Evolutionary conservation across 2,113 vertebrate genomes (phyloP).

Genomic region (Gopherus flavomarginatus): DNA sequence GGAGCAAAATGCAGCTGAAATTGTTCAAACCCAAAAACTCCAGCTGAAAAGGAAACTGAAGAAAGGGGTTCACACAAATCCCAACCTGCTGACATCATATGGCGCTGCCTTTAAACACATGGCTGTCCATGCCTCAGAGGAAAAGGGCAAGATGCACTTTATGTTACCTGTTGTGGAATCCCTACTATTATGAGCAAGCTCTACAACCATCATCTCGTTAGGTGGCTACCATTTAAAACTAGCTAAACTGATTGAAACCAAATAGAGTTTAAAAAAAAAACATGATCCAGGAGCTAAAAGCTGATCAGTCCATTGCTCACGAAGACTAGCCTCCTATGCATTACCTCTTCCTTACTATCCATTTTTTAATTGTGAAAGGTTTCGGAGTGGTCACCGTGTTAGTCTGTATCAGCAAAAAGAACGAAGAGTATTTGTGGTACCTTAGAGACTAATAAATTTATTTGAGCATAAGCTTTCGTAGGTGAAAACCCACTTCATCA

Average conservation of each 20-base stretch:
- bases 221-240: not conserved
- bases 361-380: not conserved
- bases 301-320: not conserved
- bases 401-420: too few relatives aligned
- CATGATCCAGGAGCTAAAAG: not conserved
- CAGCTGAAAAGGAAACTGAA: not conserved
- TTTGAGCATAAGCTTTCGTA: too few relatives aligned
- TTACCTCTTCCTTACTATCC: not conserved
- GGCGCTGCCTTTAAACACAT: not conserved
- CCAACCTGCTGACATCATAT: not conserved
- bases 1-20: not conserved
- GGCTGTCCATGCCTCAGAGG: not conserved
- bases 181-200: not conserved
- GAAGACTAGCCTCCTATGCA: not conserved
- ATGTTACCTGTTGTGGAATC: not conserved
- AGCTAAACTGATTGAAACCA: not conserved
- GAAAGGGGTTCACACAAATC: not conserved
- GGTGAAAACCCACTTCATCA: too few relatives aligned
- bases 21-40: not conserved
- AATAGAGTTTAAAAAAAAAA: not conserved
- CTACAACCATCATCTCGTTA: not conserved
- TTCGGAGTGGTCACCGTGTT: too few relatives aligned
- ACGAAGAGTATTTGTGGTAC: too few relatives aligned
- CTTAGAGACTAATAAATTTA: too few relatives aligned
- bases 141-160: not conserved